Conservation (phyloP, 2,113 vertebrate genomes). For the Psittacara wagleri region DNA sequence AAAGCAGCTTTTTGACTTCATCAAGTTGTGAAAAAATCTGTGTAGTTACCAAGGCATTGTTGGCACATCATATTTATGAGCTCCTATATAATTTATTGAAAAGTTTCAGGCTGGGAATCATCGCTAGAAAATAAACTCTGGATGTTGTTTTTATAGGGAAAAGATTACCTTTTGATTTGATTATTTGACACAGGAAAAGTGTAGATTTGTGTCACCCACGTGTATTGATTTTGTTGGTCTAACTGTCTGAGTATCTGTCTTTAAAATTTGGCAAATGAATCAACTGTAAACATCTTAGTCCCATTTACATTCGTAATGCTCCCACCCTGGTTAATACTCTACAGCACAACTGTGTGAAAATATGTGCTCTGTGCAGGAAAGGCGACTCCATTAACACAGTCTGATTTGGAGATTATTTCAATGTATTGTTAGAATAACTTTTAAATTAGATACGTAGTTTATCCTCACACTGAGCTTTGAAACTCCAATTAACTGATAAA, state of each 20-base stretch:
- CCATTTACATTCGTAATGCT: not conserved
- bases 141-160: not conserved
- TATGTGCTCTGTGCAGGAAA: not conserved
- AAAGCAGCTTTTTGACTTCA: not conserved
- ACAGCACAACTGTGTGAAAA: accelerated
- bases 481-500: not conserved
- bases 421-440: not conserved
- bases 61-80: not conserved
- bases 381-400: not conserved
- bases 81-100: not conserved
- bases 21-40: not conserved
- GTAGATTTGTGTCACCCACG: not conserved
- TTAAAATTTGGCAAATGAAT: not conserved
- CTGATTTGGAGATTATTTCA: not conserved
- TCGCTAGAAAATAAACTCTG: not conserved
- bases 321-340: not conserved
- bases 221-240: not conserved
- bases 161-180: not conserved
- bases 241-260: not conserved
- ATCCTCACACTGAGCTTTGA: not conserved
- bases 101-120: not conserved
- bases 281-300: not conserved
- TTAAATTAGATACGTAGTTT: not conserved
- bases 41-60: not conserved
- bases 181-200: not conserved